A percentile compares a stretch with the other conserved stretches of the same genome.
These are phyloP conservation scores for Ursus arctos DNA, from an alignment of 2,113 vertebrate species.

Conservation along the genomic window DNA sequence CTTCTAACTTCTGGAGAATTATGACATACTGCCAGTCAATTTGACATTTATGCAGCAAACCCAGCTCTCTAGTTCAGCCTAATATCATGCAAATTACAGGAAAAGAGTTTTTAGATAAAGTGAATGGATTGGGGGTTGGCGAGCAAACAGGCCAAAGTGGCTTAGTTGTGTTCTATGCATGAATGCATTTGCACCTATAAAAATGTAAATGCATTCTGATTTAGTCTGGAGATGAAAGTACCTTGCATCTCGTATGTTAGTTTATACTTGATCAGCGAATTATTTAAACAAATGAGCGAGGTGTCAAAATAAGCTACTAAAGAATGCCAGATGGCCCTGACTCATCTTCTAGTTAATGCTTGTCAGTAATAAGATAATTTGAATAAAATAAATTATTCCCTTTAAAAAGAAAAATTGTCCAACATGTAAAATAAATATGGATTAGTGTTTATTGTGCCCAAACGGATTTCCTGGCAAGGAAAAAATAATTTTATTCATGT, in stretches of 20 bases:
- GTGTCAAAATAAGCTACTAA: conserved; percentile 68
- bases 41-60: background rate
- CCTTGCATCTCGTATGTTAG: conserved; percentile 27
- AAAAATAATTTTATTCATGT: conserved; percentile 1
- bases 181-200: conserved; percentile 49
- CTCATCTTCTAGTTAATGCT: conserved; percentile 29
- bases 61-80: background rate
- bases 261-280: conserved; percentile 57
- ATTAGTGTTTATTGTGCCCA: conserved; percentile 40
- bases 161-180: background rate
- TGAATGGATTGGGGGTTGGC: background rate
- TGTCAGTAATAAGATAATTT: conserved; percentile 64
- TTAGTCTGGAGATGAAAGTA: conserved; percentile 35
- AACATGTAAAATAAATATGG: conserved; percentile 24
- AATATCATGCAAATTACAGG: background rate
- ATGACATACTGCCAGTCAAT: background rate
- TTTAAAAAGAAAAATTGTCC: conserved; percentile 36
- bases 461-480: background rate
- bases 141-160: background rate
- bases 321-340: conserved; percentile 62
- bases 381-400: conserved; percentile 59
- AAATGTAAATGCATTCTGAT: conserved; percentile 60
- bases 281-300: conserved; percentile 67
- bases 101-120: background rate
- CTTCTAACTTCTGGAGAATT: background rate